Conservation (phyloP, 2,113 vertebrate species). For the Delphinus delphis region DNA sequence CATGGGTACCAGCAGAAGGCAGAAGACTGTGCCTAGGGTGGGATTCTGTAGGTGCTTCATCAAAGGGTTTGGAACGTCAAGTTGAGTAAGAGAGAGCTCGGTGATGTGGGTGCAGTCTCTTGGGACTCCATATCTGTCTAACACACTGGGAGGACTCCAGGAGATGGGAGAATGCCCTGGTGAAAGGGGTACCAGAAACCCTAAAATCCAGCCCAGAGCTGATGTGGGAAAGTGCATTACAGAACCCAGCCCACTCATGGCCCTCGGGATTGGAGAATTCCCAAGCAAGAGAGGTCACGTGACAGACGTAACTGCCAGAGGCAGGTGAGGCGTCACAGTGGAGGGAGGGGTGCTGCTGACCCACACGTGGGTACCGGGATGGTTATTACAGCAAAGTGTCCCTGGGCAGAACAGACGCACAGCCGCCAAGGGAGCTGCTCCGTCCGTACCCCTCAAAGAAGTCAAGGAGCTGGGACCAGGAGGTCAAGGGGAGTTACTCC, state of each 20-base stretch:
- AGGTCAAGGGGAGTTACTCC: background rate
- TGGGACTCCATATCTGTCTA: background rate
- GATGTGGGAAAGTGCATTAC: background rate
- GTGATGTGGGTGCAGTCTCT: background rate
- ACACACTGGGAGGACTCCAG: background rate
- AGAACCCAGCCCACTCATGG: fast-evolving
- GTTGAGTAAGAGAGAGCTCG: background rate
- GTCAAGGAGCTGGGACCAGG: background rate
- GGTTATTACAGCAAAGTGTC: background rate
- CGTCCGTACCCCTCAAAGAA: too few species aligned
- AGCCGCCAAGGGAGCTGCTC: background rate
- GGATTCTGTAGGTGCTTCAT: background rate
- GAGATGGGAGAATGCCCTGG: background rate
- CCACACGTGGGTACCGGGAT: fast-evolving
- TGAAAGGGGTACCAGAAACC: background rate
- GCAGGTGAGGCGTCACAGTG: background rate
- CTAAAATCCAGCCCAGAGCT: background rate
- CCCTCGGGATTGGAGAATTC: background rate
- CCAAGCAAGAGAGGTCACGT: fast-evolving
- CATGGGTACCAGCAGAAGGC: background rate
- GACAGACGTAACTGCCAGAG: fast-evolving
- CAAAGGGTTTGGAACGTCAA: background rate
- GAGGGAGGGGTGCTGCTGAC: background rate
- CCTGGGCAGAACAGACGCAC: background rate
- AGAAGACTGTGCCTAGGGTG: background rate